Base-by-base conservation (phyloP, 2,113 vertebrate genomes). In the Erythrocebus patas region DNA sequence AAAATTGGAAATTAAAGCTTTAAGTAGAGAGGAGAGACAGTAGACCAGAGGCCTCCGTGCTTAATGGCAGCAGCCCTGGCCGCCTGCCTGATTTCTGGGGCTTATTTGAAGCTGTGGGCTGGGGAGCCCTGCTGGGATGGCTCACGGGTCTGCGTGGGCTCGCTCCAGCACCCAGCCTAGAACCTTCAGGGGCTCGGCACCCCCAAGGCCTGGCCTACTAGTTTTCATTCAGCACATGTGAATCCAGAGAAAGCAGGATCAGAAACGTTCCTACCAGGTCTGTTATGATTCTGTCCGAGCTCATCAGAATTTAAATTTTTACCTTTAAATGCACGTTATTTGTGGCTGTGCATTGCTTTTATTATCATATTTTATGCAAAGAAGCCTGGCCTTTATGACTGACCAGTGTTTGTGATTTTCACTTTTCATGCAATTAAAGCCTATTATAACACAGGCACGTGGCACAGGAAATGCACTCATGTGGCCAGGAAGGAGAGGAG, bases 221-320 rank as follows among this genome's bases (percentile, higher is more conserved):
- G 72, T 50, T 61, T 78, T 95, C n/a, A 70, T 35, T 25, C 5
- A 40, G 23, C 30, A 48, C 55, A 1, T 16, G 30, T 38, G 66
- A 84, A 59, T 70, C 52, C 48, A 70, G 18, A 75, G 52, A n/a
- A 23, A 8, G 8, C 12, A 38, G 38, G 6, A 38, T 27, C 3
- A 64, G 38, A 75, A 78, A 85, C 6, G 16, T 2, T 52, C 68
- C 66, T 5, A 0, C 14, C 61, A 16, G 40, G 81, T 7, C 66
- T 68, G 11, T 38, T 52, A 30, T 8, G 27, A 82, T 68, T 78
- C 70, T 20, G n/a, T 52, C 38, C 17, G 59, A 52, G 8, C 22
- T 91, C 11, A 66, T 43, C 20, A 50, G 45, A 83, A 87, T 88
- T 59, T 35, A 95, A 94, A 90, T 76, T 87, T 87, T 57, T 27